A percentile compares a stretch with the other conserved stretches of the same genome.
Evolutionary conservation across 2,113 vertebrate species (phyloP).

Genomic region (Mystacornis crossleyi): DNA sequence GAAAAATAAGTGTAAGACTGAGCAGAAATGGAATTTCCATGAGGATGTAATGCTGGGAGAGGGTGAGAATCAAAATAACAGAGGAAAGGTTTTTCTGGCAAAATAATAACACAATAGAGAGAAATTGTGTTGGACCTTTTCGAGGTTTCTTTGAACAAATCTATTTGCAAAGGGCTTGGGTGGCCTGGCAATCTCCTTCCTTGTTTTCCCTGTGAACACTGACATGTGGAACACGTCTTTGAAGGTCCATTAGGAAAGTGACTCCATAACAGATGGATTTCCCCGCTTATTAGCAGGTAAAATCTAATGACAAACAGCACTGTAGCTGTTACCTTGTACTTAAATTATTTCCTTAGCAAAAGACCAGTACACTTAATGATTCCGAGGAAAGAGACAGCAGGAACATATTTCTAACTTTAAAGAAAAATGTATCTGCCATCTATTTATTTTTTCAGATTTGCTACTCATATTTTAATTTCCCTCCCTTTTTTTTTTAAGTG

Average conservation of each 20-base stretch:
- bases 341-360: slow-evolving; percentile 7
- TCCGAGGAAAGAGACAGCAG: not conserved
- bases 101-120: slow-evolving; percentile 18
- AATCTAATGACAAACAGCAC: slow-evolving; percentile 28
- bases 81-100: not conserved
- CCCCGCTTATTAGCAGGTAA: slow-evolving; percentile 44
- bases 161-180: slow-evolving; percentile 44
- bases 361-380: not conserved
- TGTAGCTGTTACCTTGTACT: not conserved
- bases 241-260: slow-evolving; percentile 14
- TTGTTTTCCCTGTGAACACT: slow-evolving; percentile 1
- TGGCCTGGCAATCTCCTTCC: slow-evolving; percentile 29
- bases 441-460: not conserved
- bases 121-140: not conserved
- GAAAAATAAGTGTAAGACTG: not conserved
- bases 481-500: not conserved
- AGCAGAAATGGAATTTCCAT: not conserved
- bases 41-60: not conserved
- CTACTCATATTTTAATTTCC: not conserved
- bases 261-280: slow-evolving; percentile 19
- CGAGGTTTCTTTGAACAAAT: slow-evolving; percentile 11
- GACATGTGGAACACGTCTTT: slow-evolving; percentile 22
- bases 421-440: not conserved
- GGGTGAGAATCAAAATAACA: not conserved
- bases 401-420: not conserved